Conservation (phyloP, 2,797 vertebrate species). For the Tangara arthus region DNA sequence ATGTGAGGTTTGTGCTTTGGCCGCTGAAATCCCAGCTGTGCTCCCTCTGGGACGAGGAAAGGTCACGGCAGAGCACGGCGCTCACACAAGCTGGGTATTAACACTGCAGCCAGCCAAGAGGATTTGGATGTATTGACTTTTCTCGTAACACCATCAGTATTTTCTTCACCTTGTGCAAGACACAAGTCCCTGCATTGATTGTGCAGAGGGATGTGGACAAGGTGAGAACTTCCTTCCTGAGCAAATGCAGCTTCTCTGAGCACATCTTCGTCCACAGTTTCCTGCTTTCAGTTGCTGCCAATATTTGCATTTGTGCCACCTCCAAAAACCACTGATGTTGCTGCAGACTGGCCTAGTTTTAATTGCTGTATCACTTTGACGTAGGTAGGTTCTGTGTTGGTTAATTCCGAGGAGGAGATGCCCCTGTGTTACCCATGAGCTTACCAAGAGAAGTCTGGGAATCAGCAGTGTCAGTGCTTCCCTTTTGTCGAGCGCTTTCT, state of each 20-base stretch:
- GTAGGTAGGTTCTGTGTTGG: not conserved
- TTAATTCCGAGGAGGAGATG: not conserved
- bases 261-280: not conserved
- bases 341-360: not conserved
- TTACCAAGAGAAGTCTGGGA: not conserved
- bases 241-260: not conserved
- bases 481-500: rapidly evolving
- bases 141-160: not conserved
- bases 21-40: not conserved
- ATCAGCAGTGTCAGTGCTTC: not conserved
- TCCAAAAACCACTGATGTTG: not conserved
- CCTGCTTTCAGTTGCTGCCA: constrained; percentile 12
- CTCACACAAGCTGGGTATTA: not conserved
- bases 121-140: not conserved
- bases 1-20: not conserved
- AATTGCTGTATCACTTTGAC: not conserved
- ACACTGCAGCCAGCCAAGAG: not conserved
- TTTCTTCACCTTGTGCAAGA: not conserved
- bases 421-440: not conserved
- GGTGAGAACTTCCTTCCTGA: constrained; percentile 62
- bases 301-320: not conserved
- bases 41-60: not conserved
- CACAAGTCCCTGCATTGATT: constrained; percentile 1
- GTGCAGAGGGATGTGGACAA: constrained; percentile 45
- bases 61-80: not conserved